A percentile compares a stretch with the other conserved stretches of the same genome.
These are phyloP conservation scores for Gastracanthus pulcherrimus DNA, from an alignment of 2,888 invertebrate species.

Conservation along the genomic window DNA sequence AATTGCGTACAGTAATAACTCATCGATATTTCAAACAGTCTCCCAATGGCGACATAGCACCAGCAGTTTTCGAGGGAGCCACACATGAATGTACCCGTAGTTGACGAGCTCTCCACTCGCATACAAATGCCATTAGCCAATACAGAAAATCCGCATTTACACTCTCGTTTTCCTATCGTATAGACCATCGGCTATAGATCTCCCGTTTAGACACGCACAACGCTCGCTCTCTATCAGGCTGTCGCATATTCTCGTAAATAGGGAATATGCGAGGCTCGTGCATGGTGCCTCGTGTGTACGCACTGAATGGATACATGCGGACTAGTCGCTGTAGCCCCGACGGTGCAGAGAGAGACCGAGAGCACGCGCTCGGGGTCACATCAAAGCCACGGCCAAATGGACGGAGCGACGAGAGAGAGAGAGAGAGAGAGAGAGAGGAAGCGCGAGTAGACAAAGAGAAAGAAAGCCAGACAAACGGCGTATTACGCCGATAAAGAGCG, in stretches of 20 bases:
- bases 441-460: constrained; percentile 23
- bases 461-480: constrained; percentile 42
- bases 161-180: background rate
- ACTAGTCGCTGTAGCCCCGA: no score
- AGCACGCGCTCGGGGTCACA: constrained; percentile 10
- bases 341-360: no score
- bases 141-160: no score
- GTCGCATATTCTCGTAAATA: constrained; percentile 29
- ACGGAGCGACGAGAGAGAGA: constrained; percentile 14
- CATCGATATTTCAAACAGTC: no score
- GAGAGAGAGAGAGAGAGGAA: background rate
- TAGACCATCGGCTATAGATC: background rate
- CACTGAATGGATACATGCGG: background rate
- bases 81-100: no score
- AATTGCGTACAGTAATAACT: no score
- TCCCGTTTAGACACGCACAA: background rate
- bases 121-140: no score
- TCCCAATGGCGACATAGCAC: no score
- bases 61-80: no score
- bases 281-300: background rate
- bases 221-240: background rate
- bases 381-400: constrained; percentile 32
- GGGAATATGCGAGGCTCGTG: background rate
- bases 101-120: no score
- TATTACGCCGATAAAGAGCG: constrained; percentile 35